Base-by-base conservation (phyloP, 2,797 vertebrate genomes). In the Hoplostethus atlanticus region DNA sequence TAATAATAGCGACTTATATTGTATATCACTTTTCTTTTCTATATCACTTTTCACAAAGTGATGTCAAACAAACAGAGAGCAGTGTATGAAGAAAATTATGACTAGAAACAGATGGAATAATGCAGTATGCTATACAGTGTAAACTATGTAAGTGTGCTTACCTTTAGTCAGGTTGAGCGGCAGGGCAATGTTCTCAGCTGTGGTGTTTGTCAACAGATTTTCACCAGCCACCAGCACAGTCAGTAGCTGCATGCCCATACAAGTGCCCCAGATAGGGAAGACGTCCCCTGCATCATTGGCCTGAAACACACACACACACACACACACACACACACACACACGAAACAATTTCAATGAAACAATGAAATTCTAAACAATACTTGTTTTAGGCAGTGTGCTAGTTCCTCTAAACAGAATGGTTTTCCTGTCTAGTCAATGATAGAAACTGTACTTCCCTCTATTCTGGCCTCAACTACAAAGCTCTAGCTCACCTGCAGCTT, bases 251-350 rank as follows among this genome's bases (percentile, higher is more conserved):
- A 96, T 88, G 5, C 96, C 96, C 91, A 96, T 62, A 64, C 96
- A 96, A 0, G 95, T 96, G 1, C 96, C 95, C 96, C 96, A 96
- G 73, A 96, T 89, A 15, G 96, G 96, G 77, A 96, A 96, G 81
- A 89, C 90, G 64, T 95, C 94, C 0, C 95, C 95, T 0, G 68
- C 77, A 15, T 94, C 85, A 6, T 95, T 93, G 36, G 94, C 94
- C 96, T 96, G 87, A 40, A 83, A 71, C 0, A 62, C 30, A 87
- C n/a, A 81, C 12, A 77, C 12, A 71, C 4, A 66, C 30, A 40
- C 15, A n/a, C 48, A 54, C 30, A 57, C 25, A 30, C 54, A 30
- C 12, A 56, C 25, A 56, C 28, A 56, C 54, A 30, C 54, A 56
- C 11, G 5, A 1, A 16, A n/a, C n/a, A n/a, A n/a, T n/a, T n/a